Evolutionary conservation across 2,888 invertebrate genomes (phyloP), one percentile per base, ranked within the genome.

Genomic region (Calameuta idolon): DNA sequence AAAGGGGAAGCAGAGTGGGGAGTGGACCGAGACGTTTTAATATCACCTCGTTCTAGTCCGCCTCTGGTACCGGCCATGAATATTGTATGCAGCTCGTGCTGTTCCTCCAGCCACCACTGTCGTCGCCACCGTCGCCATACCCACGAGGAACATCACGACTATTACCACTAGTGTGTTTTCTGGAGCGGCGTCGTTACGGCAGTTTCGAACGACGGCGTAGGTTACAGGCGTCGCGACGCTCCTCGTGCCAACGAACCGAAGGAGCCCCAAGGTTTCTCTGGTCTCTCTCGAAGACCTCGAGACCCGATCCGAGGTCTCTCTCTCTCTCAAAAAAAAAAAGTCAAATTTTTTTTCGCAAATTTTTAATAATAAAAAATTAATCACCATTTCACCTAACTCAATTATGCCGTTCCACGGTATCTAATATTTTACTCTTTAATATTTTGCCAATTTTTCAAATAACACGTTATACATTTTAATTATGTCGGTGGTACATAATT

Each of bases 1-100:
- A n/a, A 34, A 35, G 37, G 37, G 23, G 15, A 40, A 9, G 23
- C 23, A 15, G 23, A 55, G 55, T 55, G 55, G 55, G 55, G 55
- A 55, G 55, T 55, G 77, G 75, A 71, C 75, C 75, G 77, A 77
- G 77, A 77, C 77, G 77, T 77, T 77, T 77, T 77, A 77, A 77
- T 77, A 77, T 77, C 77, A 77, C 71, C 77, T 77, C 71, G 69
- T 30, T 75, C 35, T 71, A 40, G 77, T 77, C 69, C 74, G 77
- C 77, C 74, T 75, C 55, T 55, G 55, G 77, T 77, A 77, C 75
- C 77, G 40, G n/a, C 77, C 77, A 75, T 77, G 77, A 77, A 77
- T 77, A 77, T 77, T 77, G 40, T 77, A 77, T 75, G 71, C 77
- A 74, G 77, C 71, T 69, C 55, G 69, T 69, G 75, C 71, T n/a